Percentiles rank a stretch among this genome's conserved stretches.
Evolutionary conservation across 2,797 vertebrate genomes (phyloP).

Genomic region (Clarias platycephalus): DNA sequence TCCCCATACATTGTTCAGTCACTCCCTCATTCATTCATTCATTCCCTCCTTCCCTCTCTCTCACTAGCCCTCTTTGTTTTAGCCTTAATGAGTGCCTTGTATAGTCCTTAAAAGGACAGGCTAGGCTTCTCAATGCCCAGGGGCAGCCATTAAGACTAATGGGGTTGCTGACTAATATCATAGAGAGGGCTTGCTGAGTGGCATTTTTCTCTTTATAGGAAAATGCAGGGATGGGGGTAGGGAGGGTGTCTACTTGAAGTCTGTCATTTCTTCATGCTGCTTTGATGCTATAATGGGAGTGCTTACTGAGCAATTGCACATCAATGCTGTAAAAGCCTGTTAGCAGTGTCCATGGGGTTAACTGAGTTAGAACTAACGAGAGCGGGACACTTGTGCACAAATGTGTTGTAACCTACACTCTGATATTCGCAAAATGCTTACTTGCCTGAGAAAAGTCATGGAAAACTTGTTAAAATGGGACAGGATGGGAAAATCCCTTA

Average conservation of each 20-base stretch:
- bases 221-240: conserved; percentile 25
- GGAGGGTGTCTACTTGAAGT: conserved; percentile 25
- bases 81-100: conserved; percentile 78
- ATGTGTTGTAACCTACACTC: not conserved
- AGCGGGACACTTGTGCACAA: conserved; percentile 1
- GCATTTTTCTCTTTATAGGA: conserved; percentile 50
- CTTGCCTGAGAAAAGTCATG: not conserved
- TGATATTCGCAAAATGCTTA: not conserved
- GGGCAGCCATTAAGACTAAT: conserved; percentile 75
- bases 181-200: conserved; percentile 60
- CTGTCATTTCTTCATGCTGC: conserved; percentile 40
- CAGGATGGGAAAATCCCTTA: not conserved
- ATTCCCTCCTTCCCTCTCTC: conserved; percentile 51
- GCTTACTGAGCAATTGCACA: conserved; percentile 27
- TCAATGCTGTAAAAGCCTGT: conserved; percentile 8
- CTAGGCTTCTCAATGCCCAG: conserved; percentile 65
- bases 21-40: conserved; percentile 52
- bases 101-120: conserved; percentile 75
- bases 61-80: conserved; percentile 77
- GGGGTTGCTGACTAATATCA: conserved; percentile 76
- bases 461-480: not conserved
- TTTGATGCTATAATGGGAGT: conserved; percentile 38
- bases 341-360: conserved; percentile 28
- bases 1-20: conserved; percentile 52
- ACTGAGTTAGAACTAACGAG: conserved; percentile 17